Evolutionary conservation across 2,797 vertebrate species (phyloP), one percentile per base, ranked within the genome.

Genomic region (Sternotherus odoratus): DNA sequence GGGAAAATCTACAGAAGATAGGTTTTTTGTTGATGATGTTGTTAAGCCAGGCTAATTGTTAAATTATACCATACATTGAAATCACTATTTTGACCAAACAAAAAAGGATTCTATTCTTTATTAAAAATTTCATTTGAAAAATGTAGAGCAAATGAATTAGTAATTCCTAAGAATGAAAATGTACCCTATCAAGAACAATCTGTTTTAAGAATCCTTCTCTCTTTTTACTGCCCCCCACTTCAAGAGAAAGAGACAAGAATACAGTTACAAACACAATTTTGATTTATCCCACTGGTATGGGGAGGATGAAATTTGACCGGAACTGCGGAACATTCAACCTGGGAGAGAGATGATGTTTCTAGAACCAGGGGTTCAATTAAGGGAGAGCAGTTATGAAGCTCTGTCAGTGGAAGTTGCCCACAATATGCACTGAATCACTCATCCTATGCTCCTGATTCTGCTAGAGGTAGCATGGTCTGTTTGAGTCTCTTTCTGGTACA

Each of bases 41-140:
- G 60, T 77, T 89, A 81, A 93, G 87, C 53, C 24, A 74, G 74
- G 51, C 8, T 90, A 91, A 91, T 88, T 86, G 5, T 36, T 15
- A 33, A 72, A 12, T 80, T 88, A 28, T 63, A 30, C 30, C 36
- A 11, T 43, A 36, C 49, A 80, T n/a, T 88, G 84, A 94, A 92
- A 66, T 80, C 12, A 53, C 17, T 48, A 75, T 17, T 48, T 48
- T 48, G 26, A 75, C 15, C 43, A 75, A 69, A 3, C 66, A 69
- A 39, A 69, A 23, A 75, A 48, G 26, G 4, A 7, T 46, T 75
- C 26, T 75, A 48, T 75, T 75, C 12, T 36, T 43, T 39, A 28
- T 75, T 48, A 74, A 24, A 74, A 30, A 48, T 48, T 75, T 28
- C 4, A 75, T 75, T 28, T 46, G 4, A 75, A 75, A 75, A 28